phyloP scores from a whole-genome alignment of 2,888 invertebrate species.

The Axea sp. region DNA sequence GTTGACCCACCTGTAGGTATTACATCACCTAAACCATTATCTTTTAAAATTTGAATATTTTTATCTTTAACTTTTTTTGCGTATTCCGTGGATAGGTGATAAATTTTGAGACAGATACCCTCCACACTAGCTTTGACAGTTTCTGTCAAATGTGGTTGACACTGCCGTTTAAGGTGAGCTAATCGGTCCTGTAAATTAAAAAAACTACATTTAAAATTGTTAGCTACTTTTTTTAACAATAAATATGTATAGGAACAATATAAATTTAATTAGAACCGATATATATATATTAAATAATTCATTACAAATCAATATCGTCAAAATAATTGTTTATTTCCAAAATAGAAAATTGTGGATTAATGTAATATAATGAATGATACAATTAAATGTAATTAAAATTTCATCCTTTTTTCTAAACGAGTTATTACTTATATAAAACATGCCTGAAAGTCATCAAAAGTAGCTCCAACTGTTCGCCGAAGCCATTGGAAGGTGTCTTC shows the following conservation, averaged over 20 bases:
- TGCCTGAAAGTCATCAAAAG: slow-evolving; percentile 94
- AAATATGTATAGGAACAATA: no score
- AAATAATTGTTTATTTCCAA: no score
- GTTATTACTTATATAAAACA: no score
- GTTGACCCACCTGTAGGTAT: slow-evolving; percentile 83
- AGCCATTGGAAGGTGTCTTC: slow-evolving; percentile 98
- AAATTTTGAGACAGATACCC: slow-evolving; percentile 96
- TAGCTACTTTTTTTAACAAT: no score
- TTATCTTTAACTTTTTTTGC: slow-evolving; percentile 94
- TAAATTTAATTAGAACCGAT: no score
- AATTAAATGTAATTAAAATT: no score
- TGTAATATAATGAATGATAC: no score
- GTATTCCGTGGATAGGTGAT: slow-evolving; percentile 94
- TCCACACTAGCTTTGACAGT: slow-evolving; percentile 97
- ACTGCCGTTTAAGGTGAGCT: slow-evolving; percentile 94
- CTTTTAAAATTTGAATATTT: slow-evolving; percentile 91
- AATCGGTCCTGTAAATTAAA: slow-evolving; percentile 82
- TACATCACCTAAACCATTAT: slow-evolving; percentile 86
- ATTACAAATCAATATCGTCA: no score
- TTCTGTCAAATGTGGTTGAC: slow-evolving; percentile 96
- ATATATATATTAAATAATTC: no score
- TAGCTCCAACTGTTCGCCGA: slow-evolving; percentile 94
- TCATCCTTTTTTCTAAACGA: no score
- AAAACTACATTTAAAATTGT: no score
- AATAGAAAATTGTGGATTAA: no score